Evolutionary conservation across 53 echinoderm and acorn worm genomes (phyloP).

Genomic region (Glandiceps talaboti): DNA sequence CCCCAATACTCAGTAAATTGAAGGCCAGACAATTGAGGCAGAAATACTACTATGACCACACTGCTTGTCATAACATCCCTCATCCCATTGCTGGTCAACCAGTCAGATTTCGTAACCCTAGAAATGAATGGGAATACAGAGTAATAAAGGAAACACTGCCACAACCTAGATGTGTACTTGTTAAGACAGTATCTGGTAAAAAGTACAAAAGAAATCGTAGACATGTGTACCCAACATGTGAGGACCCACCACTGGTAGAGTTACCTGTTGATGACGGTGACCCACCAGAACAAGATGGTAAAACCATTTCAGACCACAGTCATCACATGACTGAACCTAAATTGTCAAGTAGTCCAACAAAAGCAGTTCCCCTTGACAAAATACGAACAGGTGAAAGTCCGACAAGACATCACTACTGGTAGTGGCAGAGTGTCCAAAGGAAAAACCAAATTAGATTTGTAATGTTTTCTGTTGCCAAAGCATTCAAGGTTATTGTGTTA

Average conservation of each 20-base stretch:
- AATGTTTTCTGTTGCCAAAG: neutral
- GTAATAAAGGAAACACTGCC: neutral
- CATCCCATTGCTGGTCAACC: neutral
- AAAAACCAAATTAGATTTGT: too few relatives aligned
- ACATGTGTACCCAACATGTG: neutral
- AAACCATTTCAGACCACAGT: neutral
- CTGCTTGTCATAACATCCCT: neutral
- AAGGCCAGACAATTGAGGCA: conserved; percentile 14
- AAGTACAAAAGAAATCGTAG: neutral
- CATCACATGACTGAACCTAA: neutral
- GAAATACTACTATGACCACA: conserved; percentile 24
- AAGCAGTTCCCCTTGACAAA: neutral
- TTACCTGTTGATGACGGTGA: neutral
- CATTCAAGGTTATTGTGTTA: neutral
- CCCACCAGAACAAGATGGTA: neutral
- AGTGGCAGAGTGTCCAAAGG: conserved; percentile 13
- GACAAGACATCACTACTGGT: conserved; percentile 14
- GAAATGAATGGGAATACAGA: neutral
- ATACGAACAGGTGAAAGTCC: conserved; percentile 4
- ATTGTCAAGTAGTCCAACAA: neutral
- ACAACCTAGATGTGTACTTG: neutral
- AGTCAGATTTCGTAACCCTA: neutral
- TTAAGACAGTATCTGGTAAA: neutral
- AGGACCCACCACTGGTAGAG: neutral
- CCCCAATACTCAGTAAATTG: conserved; percentile 8